phyloP scores from a whole-genome alignment of 2,797 vertebrate species.

The Rhynchotus rufescens region DNA sequence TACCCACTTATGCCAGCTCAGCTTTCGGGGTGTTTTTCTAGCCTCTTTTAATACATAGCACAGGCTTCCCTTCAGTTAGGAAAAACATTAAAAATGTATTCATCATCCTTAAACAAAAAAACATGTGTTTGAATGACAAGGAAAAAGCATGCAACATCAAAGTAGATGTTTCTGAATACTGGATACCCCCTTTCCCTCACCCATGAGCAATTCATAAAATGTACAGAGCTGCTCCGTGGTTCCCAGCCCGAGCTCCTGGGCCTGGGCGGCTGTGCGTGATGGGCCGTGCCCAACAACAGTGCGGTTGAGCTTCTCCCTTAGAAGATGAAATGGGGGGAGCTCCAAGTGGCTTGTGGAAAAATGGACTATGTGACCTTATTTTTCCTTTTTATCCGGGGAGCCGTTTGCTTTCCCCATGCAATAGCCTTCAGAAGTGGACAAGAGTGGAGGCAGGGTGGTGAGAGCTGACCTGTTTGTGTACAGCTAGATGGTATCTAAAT shows the following conservation, averaged over 20 bases:
- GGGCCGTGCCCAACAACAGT: not conserved
- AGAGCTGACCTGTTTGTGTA: not conserved
- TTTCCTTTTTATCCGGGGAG: slow-evolving; percentile 29
- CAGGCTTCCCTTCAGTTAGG: slow-evolving; percentile 63
- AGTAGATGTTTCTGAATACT: slow-evolving; percentile 30
- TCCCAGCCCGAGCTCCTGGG: not conserved
- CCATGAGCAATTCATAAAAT: not conserved
- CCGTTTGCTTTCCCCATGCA: slow-evolving; percentile 13
- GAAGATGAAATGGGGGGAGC: not conserved
- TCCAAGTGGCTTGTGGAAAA: not conserved
- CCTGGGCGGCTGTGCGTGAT: too few species aligned
- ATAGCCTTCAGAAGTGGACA: not conserved
- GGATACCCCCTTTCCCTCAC: not conserved
- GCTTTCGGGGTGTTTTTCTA: slow-evolving; percentile 56
- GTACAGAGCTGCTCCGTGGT: not conserved
- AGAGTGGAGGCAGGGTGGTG: not conserved
- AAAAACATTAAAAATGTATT: slow-evolving; percentile 70
- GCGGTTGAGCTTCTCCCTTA: fast-evolving
- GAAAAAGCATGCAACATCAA: not conserved
- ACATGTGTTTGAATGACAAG: slow-evolving; percentile 53
- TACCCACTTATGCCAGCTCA: slow-evolving; percentile 59
- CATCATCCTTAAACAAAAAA: slow-evolving; percentile 74
- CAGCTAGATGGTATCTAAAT: not conserved
- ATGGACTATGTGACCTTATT: not conserved
- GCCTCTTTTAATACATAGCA: slow-evolving; percentile 61